phyloP scores from a whole-genome alignment of 2,888 invertebrate genomes.

The Pyrochroa serraticornis region DNA sequence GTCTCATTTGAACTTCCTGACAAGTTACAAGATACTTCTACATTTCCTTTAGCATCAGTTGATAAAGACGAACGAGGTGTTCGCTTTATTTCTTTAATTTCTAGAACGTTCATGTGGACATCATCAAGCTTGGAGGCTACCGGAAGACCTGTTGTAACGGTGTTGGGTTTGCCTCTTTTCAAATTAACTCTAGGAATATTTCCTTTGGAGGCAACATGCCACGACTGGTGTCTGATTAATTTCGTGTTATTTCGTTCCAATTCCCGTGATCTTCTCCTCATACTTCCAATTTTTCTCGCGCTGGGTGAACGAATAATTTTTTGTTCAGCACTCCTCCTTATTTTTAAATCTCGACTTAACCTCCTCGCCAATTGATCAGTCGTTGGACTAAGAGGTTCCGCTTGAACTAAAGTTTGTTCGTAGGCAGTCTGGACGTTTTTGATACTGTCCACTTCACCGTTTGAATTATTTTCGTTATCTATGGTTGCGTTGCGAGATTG shows the following conservation, averaged over 20 bases:
- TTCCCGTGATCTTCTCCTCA: slow-evolving; percentile 75
- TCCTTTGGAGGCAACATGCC: slow-evolving; percentile 60
- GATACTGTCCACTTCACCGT: slow-evolving; percentile 53
- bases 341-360: slow-evolving; percentile 75
- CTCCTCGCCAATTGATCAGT: slow-evolving; percentile 75
- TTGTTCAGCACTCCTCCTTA: slow-evolving; percentile 71
- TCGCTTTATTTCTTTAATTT: background rate
- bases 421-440: slow-evolving; percentile 75
- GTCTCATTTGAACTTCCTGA: slow-evolving; percentile 44
- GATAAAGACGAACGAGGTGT: slow-evolving; percentile 23
- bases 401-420: slow-evolving; percentile 74
- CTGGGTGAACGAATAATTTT: slow-evolving; percentile 77
- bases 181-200: slow-evolving; percentile 60
- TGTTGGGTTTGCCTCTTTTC: slow-evolving; percentile 62
- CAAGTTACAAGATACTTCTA: slow-evolving; percentile 26
- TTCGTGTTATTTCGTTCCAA: slow-evolving; percentile 52
- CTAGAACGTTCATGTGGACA: background rate
- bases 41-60: background rate
- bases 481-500: slow-evolving; percentile 33
- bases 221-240: slow-evolving; percentile 68
- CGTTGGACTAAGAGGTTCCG: slow-evolving; percentile 67
- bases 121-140: background rate
- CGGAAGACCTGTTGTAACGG: slow-evolving; percentile 56
- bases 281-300: slow-evolving; percentile 78
- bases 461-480: slow-evolving; percentile 33